Base-by-base conservation (phyloP, 2,888 invertebrate species). In the Leptinotarsa juncta region DNA sequence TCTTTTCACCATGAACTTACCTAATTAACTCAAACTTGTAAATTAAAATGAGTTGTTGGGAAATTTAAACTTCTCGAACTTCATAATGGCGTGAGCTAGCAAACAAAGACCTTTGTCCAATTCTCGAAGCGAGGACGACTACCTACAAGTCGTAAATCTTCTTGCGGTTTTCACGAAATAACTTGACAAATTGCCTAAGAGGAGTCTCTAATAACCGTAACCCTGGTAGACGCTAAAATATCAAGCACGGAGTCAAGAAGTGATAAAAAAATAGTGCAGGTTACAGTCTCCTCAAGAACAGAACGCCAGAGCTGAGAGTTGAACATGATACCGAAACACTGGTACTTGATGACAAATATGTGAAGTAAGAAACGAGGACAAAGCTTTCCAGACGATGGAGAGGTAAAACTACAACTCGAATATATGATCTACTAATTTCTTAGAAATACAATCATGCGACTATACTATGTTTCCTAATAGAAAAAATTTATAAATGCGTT, bases 1-100 rank as follows among this genome's bases (percentile, higher is more conserved):
- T 20, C 60, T 32, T 42, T 32, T 62, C 42, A 3, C 32, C 62
- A n/a, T n/a, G 62, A 42, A 62, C 42, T 18, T n/a, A 32, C 62
- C 62, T 62, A 62, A 62, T 62, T 62, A 62, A 62, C 62, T 62
- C 32, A 42, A 62, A 62, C 62, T 62, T 42, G 62, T 62, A 62
- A 42, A 62, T 62, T 62, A 62, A 62, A 62, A 62, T n/a, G 42
- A 42, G 42, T 62, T 62, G 62, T 62, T 62, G 42, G 42, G 12
- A 62, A 62, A 32, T 62, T 62, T 32, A n/a, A 62, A 62, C 32
- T 62, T 42, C 62, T 62, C 18, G 62, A 20, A 62, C n/a, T 62
- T 62, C 16, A 62, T 62, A 62, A 62, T 62, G 62, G n/a, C 62
- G 16, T n/a, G 5, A 62, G 42, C 62, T n/a, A 32, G 16, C 62